These are phyloP conservation scores for Doryteuthis pealeii DNA, from an alignment of 1,140 invertebrate species.

Conservation along the genomic window DNA sequence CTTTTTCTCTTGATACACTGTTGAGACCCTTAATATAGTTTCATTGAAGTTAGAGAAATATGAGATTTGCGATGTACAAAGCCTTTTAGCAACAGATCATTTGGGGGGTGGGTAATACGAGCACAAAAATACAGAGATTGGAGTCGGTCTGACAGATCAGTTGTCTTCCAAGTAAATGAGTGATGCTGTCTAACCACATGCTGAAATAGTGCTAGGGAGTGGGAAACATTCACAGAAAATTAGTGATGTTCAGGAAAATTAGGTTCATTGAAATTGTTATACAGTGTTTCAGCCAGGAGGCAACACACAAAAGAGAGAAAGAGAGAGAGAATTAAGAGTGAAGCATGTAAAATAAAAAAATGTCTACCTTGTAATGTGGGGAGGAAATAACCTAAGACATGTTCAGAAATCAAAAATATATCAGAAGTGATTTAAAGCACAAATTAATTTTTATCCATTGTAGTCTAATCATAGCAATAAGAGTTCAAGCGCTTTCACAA, in stretches of 20 bases:
- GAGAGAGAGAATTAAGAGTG: too few species aligned
- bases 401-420: too few species aligned
- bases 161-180: conserved; percentile 12
- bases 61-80: conserved; percentile 16
- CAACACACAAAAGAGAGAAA: neutral
- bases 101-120: neutral
- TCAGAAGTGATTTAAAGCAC: too few species aligned
- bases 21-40: conserved; percentile 11
- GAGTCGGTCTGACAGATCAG: conserved; percentile 16
- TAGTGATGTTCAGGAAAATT: neutral
- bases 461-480: too few species aligned
- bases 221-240: neutral
- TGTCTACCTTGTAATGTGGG: too few species aligned
- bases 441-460: too few species aligned
- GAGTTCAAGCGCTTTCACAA: too few species aligned
- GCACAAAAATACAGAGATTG: conserved; percentile 2
- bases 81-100: conserved; percentile 12
- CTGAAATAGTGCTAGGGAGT: neutral
- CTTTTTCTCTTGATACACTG: neutral
- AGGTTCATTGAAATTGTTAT: neutral
- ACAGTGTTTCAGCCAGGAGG: conserved; percentile 5
- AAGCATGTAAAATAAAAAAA: too few species aligned
- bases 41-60: conserved; percentile 7
- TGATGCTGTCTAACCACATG: conserved; percentile 1
- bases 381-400: too few species aligned